phyloP scores from a whole-genome alignment of 2,888 invertebrate genomes.

The Neuroscelio doddi region DNA sequence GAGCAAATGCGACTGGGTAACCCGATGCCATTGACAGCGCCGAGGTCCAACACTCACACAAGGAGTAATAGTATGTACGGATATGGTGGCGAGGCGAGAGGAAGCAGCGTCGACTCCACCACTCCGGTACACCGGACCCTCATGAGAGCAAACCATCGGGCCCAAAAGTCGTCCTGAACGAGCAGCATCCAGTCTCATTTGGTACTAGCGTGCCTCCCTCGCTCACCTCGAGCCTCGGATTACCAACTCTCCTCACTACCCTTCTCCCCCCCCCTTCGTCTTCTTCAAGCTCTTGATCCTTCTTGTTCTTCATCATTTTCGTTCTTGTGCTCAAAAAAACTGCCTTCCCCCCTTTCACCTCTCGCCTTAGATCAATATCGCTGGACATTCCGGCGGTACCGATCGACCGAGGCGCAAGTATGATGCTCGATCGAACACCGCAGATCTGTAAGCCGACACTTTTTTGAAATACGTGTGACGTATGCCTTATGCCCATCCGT shows the following conservation, averaged over 20 bases:
- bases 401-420: constrained; percentile 16
- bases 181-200: constrained; percentile 57
- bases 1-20: constrained; percentile 52
- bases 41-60: constrained; percentile 22
- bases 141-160: constrained; percentile 13
- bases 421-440: constrained; percentile 12
- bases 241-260: constrained; percentile 22
- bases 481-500: not conserved
- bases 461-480: constrained; percentile 10
- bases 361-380: constrained; percentile 52
- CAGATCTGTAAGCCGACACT: constrained; percentile 9
- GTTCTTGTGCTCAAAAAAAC: constrained; percentile 1
- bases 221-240: constrained; percentile 25
- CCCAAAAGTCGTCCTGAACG: constrained; percentile 58
- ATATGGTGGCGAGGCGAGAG: constrained; percentile 31
- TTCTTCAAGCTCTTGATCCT: no score
- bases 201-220: constrained; percentile 51
- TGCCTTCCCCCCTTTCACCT: not conserved
- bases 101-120: constrained; percentile 14
- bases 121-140: constrained; percentile 12
- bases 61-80: constrained; percentile 31
- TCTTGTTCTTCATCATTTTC: constrained; percentile 6
- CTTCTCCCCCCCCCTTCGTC: constrained; percentile 12
- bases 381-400: constrained; percentile 45
- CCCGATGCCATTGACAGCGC: constrained; percentile 55